Percentiles rank a stretch among this genome's conserved stretches.
These are phyloP conservation scores for Cladopsammia gracilis DNA, from an alignment of 64 coral and sea anemone genomes.

Conservation along the genomic window DNA sequence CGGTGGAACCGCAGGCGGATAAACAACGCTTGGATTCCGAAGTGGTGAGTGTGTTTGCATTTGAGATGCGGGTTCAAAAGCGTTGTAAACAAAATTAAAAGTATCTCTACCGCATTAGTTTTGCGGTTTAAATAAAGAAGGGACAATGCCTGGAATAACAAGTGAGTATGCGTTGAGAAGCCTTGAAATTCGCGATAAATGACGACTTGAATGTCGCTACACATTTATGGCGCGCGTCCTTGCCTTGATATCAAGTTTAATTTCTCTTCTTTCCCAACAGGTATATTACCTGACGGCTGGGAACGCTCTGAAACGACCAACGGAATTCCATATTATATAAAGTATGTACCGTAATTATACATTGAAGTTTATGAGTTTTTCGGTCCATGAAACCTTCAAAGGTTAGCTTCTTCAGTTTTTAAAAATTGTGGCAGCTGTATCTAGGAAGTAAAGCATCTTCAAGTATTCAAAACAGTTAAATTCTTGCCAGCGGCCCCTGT, in stretches of 20 bases:
- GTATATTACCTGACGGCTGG: constrained; percentile 91
- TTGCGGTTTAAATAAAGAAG: not conserved
- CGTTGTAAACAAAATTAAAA: constrained; percentile 17
- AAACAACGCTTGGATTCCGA: constrained; percentile 70
- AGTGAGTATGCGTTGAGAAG: constrained; percentile 22
- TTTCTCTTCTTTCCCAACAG: constrained; percentile 53
- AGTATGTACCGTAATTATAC: constrained; percentile 63
- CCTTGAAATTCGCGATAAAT: not conserved
- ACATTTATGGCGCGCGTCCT: not conserved
- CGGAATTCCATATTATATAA: constrained; percentile 97
- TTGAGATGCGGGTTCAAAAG: not conserved
- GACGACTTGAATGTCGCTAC: not conserved
- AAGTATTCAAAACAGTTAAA: no score
- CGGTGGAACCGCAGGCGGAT: constrained; percentile 49
- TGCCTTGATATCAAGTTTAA: not conserved
- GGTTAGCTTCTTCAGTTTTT: no score
- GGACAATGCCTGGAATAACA: constrained; percentile 45
- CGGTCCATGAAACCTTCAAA: no score
- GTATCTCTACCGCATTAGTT: not conserved
- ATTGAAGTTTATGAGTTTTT: no score
- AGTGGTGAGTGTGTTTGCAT: constrained; percentile 2
- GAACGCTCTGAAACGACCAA: constrained; percentile 91
- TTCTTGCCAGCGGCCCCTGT: no score
- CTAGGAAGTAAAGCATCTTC: no score
- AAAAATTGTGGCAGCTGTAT: no score